Conservation (phyloP, 2,113 vertebrate species). For the Trogon surrucura region DNA sequence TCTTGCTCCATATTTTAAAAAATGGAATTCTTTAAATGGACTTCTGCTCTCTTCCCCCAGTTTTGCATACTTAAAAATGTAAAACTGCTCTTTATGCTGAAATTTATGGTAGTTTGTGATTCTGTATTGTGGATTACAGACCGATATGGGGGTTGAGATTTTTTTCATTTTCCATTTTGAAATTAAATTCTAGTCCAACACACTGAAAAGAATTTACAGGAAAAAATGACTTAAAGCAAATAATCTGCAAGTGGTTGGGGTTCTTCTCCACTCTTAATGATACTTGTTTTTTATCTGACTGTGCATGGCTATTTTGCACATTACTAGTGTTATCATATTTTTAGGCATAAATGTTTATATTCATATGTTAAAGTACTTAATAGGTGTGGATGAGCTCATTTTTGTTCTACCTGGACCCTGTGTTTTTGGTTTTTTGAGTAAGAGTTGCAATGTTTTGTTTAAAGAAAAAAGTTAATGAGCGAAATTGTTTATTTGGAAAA, state of each 20-base stretch:
- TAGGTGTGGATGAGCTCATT: background rate
- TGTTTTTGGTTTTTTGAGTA: background rate
- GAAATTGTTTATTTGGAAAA: slow-evolving; percentile 11
- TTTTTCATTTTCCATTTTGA: background rate
- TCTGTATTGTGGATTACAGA: background rate
- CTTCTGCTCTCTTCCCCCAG: background rate
- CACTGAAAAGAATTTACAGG: background rate
- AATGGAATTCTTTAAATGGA: background rate
- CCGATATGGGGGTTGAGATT: background rate
- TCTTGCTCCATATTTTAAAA: background rate
- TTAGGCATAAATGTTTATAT: background rate
- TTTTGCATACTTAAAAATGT: background rate
- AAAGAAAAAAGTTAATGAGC: slow-evolving; percentile 3
- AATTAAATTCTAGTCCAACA: background rate
- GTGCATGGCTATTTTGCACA: background rate
- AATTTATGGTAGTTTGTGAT: background rate
- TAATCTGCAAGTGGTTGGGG: background rate
- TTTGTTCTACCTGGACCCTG: background rate
- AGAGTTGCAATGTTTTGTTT: background rate
- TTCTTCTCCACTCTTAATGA: background rate
- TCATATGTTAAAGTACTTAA: background rate
- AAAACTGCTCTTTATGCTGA: background rate
- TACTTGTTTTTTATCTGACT: background rate
- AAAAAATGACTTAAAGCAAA: background rate
- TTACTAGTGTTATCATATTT: background rate